phyloP scores from a whole-genome alignment of 2,888 invertebrate species.

The Gryllus longicercus region DNA sequence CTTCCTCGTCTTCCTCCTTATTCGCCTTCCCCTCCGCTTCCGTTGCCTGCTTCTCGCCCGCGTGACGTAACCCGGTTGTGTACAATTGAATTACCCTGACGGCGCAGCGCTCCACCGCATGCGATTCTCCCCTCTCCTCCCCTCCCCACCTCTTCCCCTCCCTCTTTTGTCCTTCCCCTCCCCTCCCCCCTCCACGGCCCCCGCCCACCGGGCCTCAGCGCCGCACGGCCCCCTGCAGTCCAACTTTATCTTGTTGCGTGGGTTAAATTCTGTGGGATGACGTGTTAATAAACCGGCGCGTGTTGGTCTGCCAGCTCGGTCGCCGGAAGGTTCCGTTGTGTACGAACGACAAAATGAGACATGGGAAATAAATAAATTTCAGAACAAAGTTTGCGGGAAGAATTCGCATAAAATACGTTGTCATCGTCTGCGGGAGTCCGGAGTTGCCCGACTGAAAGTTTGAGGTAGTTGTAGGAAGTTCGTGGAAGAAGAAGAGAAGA shows the following conservation, averaged over 20 bases:
- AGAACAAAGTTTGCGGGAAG: neutral
- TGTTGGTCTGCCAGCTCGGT: neutral
- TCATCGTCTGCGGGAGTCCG: neutral
- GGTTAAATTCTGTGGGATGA: neutral
- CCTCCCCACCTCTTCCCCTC: neutral
- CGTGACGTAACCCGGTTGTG: too few species aligned
- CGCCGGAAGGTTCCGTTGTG: neutral
- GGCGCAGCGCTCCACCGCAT: too few species aligned
- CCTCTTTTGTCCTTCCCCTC: neutral
- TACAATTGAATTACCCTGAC: too few species aligned
- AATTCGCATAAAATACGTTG: neutral
- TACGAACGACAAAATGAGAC: neutral
- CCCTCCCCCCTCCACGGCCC: neutral
- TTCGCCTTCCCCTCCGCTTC: too few species aligned
- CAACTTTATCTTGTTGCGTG: slow-evolving; percentile 17
- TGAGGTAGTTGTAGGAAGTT: neutral
- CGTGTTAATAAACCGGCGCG: neutral
- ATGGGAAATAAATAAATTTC: neutral
- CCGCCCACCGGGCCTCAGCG: too few species aligned
- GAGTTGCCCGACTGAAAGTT: neutral
- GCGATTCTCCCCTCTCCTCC: neutral
- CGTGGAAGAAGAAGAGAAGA: neutral
- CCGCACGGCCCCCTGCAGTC: neutral
- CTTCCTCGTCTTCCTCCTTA: too few species aligned
- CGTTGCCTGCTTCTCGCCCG: too few species aligned